Percentiles rank a stretch among this genome's conserved stretches.
Conservation (phyloP, 2,113 vertebrate species). For the Centropus unirufus region DNA sequence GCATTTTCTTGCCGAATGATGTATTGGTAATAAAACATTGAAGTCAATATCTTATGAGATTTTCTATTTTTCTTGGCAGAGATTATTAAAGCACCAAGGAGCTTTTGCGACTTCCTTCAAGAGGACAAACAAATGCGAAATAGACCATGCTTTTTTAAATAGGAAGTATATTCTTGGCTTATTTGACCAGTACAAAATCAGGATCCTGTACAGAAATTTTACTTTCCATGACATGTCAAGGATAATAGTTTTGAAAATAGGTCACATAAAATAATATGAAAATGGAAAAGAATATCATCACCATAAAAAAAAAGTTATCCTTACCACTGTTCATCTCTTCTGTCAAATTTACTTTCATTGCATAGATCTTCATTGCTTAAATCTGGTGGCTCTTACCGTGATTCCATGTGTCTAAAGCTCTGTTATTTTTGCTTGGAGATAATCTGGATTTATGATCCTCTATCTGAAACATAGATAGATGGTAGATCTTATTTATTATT, state of each 20-base stretch:
- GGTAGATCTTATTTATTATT: neutral
- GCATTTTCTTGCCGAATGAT: neutral
- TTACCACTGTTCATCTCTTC: neutral
- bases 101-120: constrained; percentile 29
- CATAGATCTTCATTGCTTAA: neutral
- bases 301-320: too few species aligned
- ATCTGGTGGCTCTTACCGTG: too few species aligned
- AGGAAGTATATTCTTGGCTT: neutral
- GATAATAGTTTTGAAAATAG: neutral
- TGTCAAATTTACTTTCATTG: neutral
- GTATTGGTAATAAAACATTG: neutral
- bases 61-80: neutral
- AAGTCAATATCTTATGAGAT: neutral
- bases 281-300: neutral
- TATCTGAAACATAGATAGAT: neutral
- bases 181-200: neutral
- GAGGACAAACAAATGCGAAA: neutral
- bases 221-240: neutral
- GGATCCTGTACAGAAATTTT: neutral
- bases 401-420: neutral
- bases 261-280: neutral
- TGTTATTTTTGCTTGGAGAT: neutral
- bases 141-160: neutral
- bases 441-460: neutral
- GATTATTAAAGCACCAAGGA: neutral